phyloP scores from a whole-genome alignment of 2,113 vertebrate genomes.

The Cavia porcellus region DNA sequence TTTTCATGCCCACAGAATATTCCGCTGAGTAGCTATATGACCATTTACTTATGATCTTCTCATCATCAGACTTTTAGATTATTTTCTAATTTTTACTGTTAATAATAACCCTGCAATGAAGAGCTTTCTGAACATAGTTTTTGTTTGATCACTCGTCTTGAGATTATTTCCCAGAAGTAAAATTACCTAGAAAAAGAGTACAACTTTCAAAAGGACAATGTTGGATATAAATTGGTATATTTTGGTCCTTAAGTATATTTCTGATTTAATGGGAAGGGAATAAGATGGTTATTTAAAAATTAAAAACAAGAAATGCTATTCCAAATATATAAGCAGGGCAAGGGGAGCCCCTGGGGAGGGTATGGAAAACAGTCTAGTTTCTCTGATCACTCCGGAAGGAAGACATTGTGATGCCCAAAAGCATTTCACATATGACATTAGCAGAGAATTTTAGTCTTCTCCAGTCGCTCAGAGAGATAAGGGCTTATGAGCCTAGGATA shows the following conservation, averaged over 20 bases:
- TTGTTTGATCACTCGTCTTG: not conserved
- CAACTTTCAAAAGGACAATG: not conserved
- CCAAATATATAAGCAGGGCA: not conserved
- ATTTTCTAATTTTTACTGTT: slow-evolving; percentile 18
- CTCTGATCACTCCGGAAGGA: not conserved
- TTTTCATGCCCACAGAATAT: not conserved
- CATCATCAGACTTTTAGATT: not conserved
- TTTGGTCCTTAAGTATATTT: not conserved
- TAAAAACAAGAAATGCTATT: not conserved
- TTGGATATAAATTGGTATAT: not conserved
- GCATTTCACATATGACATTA: not conserved
- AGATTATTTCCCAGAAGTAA: not conserved
- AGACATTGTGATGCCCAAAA: not conserved
- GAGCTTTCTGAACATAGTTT: not conserved
- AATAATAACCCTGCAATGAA: not conserved
- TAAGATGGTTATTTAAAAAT: not conserved
- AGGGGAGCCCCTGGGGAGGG: not conserved
- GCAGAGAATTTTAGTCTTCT: not conserved
- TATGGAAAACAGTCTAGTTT: not conserved
- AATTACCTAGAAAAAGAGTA: not conserved
- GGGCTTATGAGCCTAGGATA: not conserved
- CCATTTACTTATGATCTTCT: slow-evolving; percentile 16
- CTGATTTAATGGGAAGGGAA: not conserved
- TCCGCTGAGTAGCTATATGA: not conserved
- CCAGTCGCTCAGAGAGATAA: not conserved